These are phyloP conservation scores for Setipinna tenuifilis DNA, from an alignment of 2,797 vertebrate genomes.

Conservation along the genomic window DNA sequence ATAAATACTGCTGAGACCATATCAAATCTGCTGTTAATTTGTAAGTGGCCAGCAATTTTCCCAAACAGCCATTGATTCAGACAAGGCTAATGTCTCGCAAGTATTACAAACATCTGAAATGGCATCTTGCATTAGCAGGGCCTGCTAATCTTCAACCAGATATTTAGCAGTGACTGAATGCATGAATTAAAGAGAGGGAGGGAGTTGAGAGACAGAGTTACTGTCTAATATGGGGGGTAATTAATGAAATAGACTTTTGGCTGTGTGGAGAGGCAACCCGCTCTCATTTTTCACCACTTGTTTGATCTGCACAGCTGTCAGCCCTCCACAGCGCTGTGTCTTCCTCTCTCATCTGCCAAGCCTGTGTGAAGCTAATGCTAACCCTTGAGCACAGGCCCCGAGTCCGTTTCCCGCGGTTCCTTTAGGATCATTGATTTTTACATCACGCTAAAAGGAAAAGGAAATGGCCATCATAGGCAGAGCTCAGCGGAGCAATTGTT, in stretches of 20 bases:
- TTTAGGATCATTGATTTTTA: slow-evolving; percentile 50
- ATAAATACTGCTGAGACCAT: neutral
- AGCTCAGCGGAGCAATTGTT: slow-evolving; percentile 42
- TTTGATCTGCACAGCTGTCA: slow-evolving; percentile 53
- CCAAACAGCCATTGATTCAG: slow-evolving; percentile 59
- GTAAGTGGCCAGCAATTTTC: slow-evolving; percentile 49
- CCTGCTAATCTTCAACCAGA: slow-evolving; percentile 48
- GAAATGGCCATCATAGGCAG: slow-evolving; percentile 36
- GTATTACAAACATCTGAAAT: slow-evolving; percentile 22
- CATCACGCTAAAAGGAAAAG: slow-evolving; percentile 38
- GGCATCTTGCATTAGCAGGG: slow-evolving; percentile 48
- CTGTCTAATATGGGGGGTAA: no score
- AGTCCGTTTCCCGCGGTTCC: slow-evolving; percentile 47
- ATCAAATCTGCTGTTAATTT: slow-evolving; percentile 35
- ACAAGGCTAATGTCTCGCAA: neutral
- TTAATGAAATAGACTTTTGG: slow-evolving; percentile 17
- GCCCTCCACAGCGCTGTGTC: slow-evolving; percentile 26
- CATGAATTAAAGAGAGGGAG: slow-evolving; percentile 33
- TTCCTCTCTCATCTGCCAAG: slow-evolving; percentile 38
- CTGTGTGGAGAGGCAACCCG: slow-evolving; percentile 32
- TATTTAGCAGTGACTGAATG: slow-evolving; percentile 43
- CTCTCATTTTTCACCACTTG: slow-evolving; percentile 48
- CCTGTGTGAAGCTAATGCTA: slow-evolving; percentile 51
- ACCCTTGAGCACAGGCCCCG: slow-evolving; percentile 27
- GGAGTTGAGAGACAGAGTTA: neutral